Percentiles rank a stretch among this genome's conserved stretches.
Conservation (phyloP, 2,797 vertebrate genomes). For the Crocidura indochinensis region DNA sequence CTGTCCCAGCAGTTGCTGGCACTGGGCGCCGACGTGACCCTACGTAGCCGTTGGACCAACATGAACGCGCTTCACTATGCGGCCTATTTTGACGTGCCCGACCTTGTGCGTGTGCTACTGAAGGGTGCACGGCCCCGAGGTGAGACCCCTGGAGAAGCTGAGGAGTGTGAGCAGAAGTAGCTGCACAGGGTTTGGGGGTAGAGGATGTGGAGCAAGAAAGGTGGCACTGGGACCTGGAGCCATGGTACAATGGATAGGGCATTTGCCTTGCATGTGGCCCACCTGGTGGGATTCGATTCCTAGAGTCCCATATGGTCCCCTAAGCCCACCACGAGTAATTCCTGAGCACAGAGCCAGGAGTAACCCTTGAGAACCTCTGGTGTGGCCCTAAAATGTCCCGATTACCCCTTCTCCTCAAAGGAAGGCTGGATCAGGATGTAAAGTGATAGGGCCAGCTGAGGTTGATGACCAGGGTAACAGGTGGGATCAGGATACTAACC, state of each 20-base stretch:
- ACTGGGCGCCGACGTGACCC: constrained; percentile 94
- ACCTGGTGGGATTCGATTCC: no score
- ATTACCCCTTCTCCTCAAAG: no score
- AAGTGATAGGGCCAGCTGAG: not conserved
- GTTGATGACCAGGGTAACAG: constrained; percentile 37
- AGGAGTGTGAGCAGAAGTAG: not conserved
- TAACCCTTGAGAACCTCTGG: no score
- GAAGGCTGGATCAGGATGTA: no score
- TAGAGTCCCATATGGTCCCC: no score
- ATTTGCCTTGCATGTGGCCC: no score
- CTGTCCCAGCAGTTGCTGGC: constrained; percentile 94
- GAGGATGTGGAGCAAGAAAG: not conserved
- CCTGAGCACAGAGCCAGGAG: no score
- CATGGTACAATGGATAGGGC: not conserved
- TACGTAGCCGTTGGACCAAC: constrained; percentile 97
- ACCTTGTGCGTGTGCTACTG: constrained; percentile 95
- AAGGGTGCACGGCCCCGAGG: constrained; percentile 94
- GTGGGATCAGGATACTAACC: rapidly evolving
- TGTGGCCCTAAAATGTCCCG: no score
- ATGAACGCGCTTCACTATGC: constrained; percentile 98
- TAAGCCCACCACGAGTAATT: no score
- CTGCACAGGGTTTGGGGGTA: not conserved
- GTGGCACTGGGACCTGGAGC: no score
- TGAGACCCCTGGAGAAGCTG: constrained; percentile 73
- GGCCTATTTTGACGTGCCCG: constrained; percentile 96